Evolutionary conservation across 2,797 vertebrate genomes (phyloP), one percentile per base, ranked within the genome.

Genomic region (Emys orbicularis): DNA sequence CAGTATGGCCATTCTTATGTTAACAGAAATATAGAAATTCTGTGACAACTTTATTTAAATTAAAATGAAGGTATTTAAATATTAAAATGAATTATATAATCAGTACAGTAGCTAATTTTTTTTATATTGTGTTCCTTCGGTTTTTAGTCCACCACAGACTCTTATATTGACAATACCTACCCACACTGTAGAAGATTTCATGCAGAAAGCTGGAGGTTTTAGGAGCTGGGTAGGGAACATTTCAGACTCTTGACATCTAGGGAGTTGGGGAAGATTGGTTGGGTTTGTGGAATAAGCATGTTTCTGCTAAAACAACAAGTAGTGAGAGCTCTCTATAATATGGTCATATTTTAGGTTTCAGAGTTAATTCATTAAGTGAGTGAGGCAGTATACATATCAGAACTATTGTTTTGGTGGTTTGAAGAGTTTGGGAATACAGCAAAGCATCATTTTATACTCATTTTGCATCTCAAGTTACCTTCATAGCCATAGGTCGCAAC

Each of bases 351-450:
- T 31, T 1, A 41, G 37, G 6, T 74, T 86, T 29, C 65, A 80
- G 74, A 87, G 15, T 57, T 6, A 9, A 29, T 27, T 77, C 12
- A 47, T 29, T 49, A 31, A 47, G 74, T 23, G 0, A 13, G 53
- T n/a, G 27, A 49, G 23, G 44, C 41, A 54, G 21, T 18, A 31
- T 25, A 31, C n/a, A n/a, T 84, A 68, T 4, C 1, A 8, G 11
- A 0, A 6, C 11, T 12, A 57, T 3, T 6, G 3, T 53, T 72
- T 57, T 0, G 2, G 0, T 6, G 2, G 16, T 65, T 34, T 12
- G 81, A 90, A 82, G 84, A 81, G 27, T 3, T 27, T 0, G 44
- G 34, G 56, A 29, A 65, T 59, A 12, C 25, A 54, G 31, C 80
- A 88, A 34, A 49, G 13, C 27, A 47, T 76, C 72, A 44, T 0